Evolutionary conservation across 2,888 invertebrate genomes (phyloP).

Genomic region (Autographa pulchrina): DNA sequence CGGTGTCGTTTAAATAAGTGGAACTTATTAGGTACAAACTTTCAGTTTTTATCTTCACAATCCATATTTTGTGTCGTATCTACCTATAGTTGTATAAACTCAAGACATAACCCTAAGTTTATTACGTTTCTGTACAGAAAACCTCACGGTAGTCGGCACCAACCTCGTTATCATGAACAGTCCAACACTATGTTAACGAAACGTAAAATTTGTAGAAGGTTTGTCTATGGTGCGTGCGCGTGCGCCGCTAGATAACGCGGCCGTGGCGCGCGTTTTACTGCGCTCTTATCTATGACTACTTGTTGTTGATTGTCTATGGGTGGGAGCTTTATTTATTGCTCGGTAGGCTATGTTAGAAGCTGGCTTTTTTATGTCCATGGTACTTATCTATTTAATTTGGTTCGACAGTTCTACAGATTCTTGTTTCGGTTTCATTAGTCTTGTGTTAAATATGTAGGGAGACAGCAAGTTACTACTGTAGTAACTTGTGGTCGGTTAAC

Average conservation of each 20-base stretch:
- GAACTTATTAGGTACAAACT: slow-evolving; percentile 3
- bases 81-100: background rate
- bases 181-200: slow-evolving; percentile 53
- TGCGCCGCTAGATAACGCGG: slow-evolving; percentile 59
- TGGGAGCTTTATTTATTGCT: slow-evolving; percentile 53
- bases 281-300: slow-evolving; percentile 63
- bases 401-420: background rate
- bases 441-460: background rate
- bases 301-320: slow-evolving; percentile 59
- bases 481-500: no score
- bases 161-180: slow-evolving; percentile 42
- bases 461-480: no score
- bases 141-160: slow-evolving; percentile 30
- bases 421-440: background rate
- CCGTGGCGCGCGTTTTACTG: slow-evolving; percentile 54
- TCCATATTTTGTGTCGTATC: background rate
- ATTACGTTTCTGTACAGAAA: background rate
- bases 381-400: background rate
- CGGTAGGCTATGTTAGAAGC: slow-evolving; percentile 22
- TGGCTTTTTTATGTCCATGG: slow-evolving; percentile 20
- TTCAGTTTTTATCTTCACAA: background rate
- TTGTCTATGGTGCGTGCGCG: slow-evolving; percentile 53
- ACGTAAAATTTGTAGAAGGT: slow-evolving; percentile 55
- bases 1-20: slow-evolving; percentile 20
- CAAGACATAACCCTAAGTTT: background rate